Evolutionary conservation across 1,140 invertebrate genomes (phyloP).

Genomic region (Monochamus saltuarius): DNA sequence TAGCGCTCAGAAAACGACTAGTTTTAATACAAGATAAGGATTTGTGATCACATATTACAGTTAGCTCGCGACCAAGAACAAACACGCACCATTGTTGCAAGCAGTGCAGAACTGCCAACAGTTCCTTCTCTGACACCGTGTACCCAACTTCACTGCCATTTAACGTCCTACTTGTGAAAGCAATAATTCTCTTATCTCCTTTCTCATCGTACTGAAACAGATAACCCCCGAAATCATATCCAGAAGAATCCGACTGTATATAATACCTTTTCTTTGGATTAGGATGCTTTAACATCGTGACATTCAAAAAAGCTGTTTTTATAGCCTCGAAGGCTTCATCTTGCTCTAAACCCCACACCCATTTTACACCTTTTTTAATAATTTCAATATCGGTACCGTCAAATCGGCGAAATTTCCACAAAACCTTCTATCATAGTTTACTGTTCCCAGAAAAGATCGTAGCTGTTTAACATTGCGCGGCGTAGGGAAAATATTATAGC

Average conservation of each 20-base stretch:
- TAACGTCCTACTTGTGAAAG: neutral
- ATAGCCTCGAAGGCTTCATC: neutral
- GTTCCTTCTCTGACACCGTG: neutral
- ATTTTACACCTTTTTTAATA: neutral
- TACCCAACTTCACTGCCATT: neutral
- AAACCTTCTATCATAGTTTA: conserved; percentile 1
- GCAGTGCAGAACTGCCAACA: neutral
- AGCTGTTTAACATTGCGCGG: neutral
- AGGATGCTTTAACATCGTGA: neutral
- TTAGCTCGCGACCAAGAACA: neutral
- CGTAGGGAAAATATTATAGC: neutral
- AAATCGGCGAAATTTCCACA: neutral
- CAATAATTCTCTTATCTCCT: neutral
- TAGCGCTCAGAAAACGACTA: neutral
- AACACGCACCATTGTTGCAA: neutral
- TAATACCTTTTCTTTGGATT: neutral
- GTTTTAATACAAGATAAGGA: neutral
- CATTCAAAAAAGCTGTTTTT: neutral
- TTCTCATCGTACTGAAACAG: neutral
- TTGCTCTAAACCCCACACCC: neutral
- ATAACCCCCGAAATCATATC: neutral
- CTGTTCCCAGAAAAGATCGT: neutral
- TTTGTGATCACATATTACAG: too few species aligned
- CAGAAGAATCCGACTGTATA: neutral
- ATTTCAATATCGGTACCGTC: neutral